A percentile compares a stretch with the other conserved stretches of the same genome.
These are phyloP conservation scores for Tragulus kanchil DNA, from an alignment of 2,113 vertebrate species.

Conservation along the genomic window DNA sequence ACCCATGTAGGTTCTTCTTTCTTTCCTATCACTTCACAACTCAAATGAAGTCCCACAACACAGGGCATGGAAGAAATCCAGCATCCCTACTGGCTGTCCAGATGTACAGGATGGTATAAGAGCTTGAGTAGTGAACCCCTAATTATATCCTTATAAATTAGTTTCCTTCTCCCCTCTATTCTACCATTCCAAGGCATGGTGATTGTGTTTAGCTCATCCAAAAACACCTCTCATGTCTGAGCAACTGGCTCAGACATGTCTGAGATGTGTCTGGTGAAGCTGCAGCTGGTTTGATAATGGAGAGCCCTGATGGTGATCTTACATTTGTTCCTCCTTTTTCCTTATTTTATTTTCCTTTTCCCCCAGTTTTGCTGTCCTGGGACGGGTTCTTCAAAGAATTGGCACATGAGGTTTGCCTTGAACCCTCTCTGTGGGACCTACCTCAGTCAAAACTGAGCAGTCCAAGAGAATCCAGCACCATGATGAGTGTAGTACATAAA, in stretches of 20 bases:
- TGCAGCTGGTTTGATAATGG: neutral
- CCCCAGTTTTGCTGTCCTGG: neutral
- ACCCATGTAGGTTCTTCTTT: neutral
- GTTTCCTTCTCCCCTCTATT: neutral
- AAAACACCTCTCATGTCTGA: neutral
- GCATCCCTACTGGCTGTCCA: neutral
- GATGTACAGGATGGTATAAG: neutral
- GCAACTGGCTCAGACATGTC: neutral
- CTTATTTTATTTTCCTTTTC: neutral
- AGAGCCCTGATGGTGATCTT: neutral
- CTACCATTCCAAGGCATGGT: neutral
- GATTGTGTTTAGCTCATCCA: neutral
- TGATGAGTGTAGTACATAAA: neutral
- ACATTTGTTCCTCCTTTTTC: conserved; percentile 10
- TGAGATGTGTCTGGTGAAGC: neutral
- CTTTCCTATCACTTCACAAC: neutral
- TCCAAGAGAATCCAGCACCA: neutral
- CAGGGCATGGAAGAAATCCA: neutral
- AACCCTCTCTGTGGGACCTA: neutral
- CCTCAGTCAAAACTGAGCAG: neutral
- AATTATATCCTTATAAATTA: too few species aligned
- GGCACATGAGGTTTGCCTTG: neutral
- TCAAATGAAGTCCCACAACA: neutral
- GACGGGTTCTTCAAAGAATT: neutral
- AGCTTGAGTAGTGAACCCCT: neutral